Conservation (phyloP, 2,113 vertebrate species). For the Festucalex cinctus region DNA sequence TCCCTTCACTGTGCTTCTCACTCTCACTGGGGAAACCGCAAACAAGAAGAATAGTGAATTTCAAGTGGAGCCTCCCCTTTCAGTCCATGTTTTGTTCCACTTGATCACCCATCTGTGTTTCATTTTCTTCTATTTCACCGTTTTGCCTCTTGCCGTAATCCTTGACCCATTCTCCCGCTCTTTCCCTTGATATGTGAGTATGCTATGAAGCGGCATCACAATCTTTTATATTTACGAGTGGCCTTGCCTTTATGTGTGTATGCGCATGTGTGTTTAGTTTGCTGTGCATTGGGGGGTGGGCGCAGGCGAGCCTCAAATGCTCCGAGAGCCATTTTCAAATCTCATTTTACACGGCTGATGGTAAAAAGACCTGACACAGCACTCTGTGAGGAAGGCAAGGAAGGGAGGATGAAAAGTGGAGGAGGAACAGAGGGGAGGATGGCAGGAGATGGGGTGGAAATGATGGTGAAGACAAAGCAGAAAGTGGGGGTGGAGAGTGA, state of each 20-base stretch:
- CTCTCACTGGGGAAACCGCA: constrained; percentile 6
- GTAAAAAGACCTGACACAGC: constrained; percentile 67
- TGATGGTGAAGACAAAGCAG: constrained; percentile 39
- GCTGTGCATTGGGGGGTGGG: neutral
- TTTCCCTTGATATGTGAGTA: constrained; percentile 23
- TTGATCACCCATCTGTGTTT: constrained; percentile 32
- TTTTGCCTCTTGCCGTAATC: constrained; percentile 19
- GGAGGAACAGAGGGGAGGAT: constrained; percentile 14
- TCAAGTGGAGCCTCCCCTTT: constrained; percentile 25
- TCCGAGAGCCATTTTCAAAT: constrained; percentile 66
- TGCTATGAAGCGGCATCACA: constrained; percentile 33
- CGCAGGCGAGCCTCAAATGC: constrained; percentile 27
- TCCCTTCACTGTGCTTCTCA: constrained; percentile 3
- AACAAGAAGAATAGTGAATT: constrained; percentile 32
- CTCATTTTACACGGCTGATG: constrained; percentile 63
- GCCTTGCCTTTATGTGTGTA: constrained; percentile 18
- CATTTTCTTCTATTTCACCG: constrained; percentile 34
- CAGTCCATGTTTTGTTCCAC: constrained; percentile 22
- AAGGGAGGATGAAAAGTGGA: constrained; percentile 30
- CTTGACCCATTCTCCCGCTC: constrained; percentile 20
- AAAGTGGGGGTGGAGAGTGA: constrained; percentile 43
- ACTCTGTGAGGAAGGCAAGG: constrained; percentile 43
- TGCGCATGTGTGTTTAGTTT: neutral
- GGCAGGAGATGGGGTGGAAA: constrained; percentile 30
- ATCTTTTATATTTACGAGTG: constrained; percentile 48